Base-by-base conservation (phyloP, 2,113 vertebrate genomes). In the Amphiprion percula region DNA sequence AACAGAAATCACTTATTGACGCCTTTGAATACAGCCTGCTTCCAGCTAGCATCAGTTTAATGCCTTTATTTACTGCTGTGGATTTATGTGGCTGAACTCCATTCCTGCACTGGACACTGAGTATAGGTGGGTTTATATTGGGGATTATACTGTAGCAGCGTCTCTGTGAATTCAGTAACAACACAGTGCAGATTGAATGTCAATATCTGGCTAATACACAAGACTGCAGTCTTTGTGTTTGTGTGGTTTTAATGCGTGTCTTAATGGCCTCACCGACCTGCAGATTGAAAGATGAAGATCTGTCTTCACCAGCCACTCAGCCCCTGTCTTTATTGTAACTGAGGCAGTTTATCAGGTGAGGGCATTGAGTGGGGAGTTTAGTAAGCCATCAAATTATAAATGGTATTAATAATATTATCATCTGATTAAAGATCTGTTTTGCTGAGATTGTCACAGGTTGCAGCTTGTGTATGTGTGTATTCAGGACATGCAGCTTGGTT, bases 1-100 rank as follows among this genome's bases (percentile, higher is more conserved):
- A 80, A 78, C 85, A 84, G 16, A 26, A 53, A 76, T 59, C 47
- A 7, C 58, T 4, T 9, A 67, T 4, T 68, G 67, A 56, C 65
- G 74, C 54, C 65, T 61, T 23, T 82, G 78, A 84, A 82, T 73
- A 53, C 72, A 85, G n/a, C 85, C 70, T 16, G 73, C 64, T 76
- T 58, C 12, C 24, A 70, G 56, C 71, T 68, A 65, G n/a, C 75
- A n/a, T 3, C 19, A 24, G 41, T 30, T 50, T 47, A 66, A 67
- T 23, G 56, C 52, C n/a, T 21, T n/a, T 15, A 53, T 44, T 50
- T 14, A 24, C 53, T 15, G 21, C 21, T 15, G 24, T 5, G 53
- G 23, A 24, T 5, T 55, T 26, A 54, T 47, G 60, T 17, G 65
- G 14, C 7, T 10, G 2, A 17, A 52, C 39, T 30, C 12, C 5